Conservation (phyloP, 2,113 vertebrate genomes). For the Cygnus atratus region DNA sequence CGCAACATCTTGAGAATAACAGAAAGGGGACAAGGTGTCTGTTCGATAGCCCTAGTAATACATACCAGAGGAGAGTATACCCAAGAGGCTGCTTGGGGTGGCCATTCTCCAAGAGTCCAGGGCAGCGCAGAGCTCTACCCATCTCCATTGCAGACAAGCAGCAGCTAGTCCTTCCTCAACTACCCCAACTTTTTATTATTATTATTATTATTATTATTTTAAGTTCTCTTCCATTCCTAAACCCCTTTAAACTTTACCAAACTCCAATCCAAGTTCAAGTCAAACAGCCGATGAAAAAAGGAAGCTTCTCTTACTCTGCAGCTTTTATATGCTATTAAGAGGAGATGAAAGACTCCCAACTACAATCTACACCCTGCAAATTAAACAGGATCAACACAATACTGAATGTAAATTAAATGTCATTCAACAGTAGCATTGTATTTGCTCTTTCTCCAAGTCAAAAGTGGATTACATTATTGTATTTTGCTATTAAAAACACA, state of each 20-base stretch:
- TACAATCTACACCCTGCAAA: constrained; percentile 19
- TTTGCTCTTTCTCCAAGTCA: not conserved
- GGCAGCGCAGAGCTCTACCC: not conserved
- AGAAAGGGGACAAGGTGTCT: not conserved
- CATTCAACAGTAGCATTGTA: not conserved
- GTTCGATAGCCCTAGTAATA: not conserved
- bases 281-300: not conserved
- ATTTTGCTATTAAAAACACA: not conserved
- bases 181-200: accelerated
- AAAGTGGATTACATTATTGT: not conserved
- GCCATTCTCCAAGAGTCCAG: not conserved
- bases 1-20: not conserved
- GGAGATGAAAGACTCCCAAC: constrained; percentile 40
- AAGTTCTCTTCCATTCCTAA: not conserved
- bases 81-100: not conserved
- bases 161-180: not conserved
- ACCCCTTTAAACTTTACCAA: not conserved
- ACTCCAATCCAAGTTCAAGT: not conserved
- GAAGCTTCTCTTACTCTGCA: constrained; percentile 17
- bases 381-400: constrained; percentile 35
- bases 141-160: not conserved
- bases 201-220: not conserved
- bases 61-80: not conserved
- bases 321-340: constrained; percentile 5
- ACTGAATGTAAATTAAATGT: not conserved